Conservation (phyloP, 1,140 invertebrate genomes). For the Nymphalis io region DNA sequence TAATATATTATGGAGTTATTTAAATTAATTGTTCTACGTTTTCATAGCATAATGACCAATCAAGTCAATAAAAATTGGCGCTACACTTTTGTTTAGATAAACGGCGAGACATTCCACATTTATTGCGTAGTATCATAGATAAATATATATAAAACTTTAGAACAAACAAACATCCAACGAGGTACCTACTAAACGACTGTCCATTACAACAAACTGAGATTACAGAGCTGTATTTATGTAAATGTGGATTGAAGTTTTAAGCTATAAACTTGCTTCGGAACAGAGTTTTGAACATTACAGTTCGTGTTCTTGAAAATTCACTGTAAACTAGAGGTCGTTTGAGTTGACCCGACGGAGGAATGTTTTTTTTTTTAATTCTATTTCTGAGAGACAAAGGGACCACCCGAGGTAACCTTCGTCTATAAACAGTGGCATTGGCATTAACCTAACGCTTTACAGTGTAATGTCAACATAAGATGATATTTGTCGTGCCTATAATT, state of each 20-base stretch:
- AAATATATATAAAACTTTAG: slow-evolving; percentile 4
- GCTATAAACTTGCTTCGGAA: slow-evolving; percentile 31
- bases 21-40: no score
- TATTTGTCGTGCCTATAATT: no score
- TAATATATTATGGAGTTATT: no score
- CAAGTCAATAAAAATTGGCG: neutral
- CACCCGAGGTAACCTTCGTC: no score
- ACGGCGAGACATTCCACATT: no score
- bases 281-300: slow-evolving; percentile 25
- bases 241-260: slow-evolving; percentile 37
- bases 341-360: slow-evolving; percentile 24
- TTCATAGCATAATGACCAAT: no score
- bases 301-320: slow-evolving; percentile 31
- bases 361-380: neutral
- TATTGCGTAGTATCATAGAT: no score
- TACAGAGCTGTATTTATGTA: slow-evolving; percentile 36
- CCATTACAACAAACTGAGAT: slow-evolving; percentile 31
- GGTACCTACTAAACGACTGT: slow-evolving; percentile 27
- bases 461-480: no score
- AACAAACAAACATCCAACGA: slow-evolving; percentile 28
- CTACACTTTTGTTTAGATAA: neutral
- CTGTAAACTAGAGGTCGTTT: slow-evolving; percentile 30
- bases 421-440: no score
- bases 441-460: no score
- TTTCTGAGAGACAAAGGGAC: no score